Conservation (phyloP, 2,888 invertebrate genomes). For the Microctonus hyperodae region DNA sequence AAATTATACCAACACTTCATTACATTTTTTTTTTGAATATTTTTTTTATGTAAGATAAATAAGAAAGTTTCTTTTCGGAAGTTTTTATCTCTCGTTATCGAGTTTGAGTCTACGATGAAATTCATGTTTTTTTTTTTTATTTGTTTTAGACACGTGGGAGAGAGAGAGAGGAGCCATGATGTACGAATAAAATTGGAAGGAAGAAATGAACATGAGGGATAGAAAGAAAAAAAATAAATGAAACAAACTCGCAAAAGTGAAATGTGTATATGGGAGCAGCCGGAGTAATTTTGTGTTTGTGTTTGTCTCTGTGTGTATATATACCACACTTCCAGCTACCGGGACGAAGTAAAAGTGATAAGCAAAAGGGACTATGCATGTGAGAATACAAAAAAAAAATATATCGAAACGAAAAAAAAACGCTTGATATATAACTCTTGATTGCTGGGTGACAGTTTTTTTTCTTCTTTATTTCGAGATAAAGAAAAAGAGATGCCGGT, state of each 20-base stretch:
- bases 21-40: not conserved
- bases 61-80: not conserved
- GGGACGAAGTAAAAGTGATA: not conserved
- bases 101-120: not conserved
- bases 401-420: not conserved
- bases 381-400: not conserved
- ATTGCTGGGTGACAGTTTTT: not conserved
- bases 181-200: not conserved
- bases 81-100: slow-evolving; percentile 16
- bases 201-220: not conserved
- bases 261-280: not conserved
- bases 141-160: too few relatives aligned
- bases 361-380: not conserved
- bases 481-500: slow-evolving; percentile 33
- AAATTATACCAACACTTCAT: too few relatives aligned
- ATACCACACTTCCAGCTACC: not conserved
- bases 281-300: not conserved
- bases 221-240: not conserved
- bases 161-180: not conserved
- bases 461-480: not conserved
- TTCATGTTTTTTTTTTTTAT: not conserved
- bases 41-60: not conserved
- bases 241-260: not conserved
- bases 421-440: not conserved
- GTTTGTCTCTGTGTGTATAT: not conserved